Evolutionary conservation across 2,113 vertebrate genomes (phyloP), one percentile per base, ranked within the genome.

Genomic region (Tinamus guttatus): DNA sequence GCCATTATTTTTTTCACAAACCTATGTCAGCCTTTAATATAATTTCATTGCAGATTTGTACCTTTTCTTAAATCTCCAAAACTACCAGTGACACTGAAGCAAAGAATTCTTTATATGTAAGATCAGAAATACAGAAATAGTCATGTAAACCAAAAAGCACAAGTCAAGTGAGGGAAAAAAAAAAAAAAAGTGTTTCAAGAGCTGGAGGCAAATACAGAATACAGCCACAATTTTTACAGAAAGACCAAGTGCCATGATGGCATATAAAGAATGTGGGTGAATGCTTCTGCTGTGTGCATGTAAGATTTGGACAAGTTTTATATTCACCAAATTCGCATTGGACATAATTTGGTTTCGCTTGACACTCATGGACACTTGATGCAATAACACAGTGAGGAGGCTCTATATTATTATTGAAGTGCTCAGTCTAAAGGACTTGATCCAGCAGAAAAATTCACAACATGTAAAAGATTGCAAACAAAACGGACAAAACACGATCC

Each of bases 21-120:
- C 51, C 22, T 76, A 74, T 40, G 32, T 36, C 52, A 71, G 24
- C 3, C 30, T 81, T 91, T 62, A 36, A 43, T 62, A 85, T 89
- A 56, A 56, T 51, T 52, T 60, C 90, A 58, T 56, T 75, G 28
- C 36, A 34, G 60, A 60, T 75, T 89, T 94, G 32, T 74, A 58
- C 14, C 14, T 83, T 78, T 79, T 69, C 43, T 51, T 79, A 73
- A 75, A 79, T 64, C 11, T 8, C 30, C 4, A 36, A 75, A 89
- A 14, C 7, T 47, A 65, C 11, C 18, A 7, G 14, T 59, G 59
- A 67, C 13, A 77, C 2, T 0, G 0, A 76, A 75, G 38, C 0
- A 1, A 22, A 56, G 17, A 22, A 49, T n/a, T 92, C 68, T 78
- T 64, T 11, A 78, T 63, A 64, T 75, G 5, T 49, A 52, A 43